Conservation (phyloP, 2,888 invertebrate species). For the Sisyra terminalis region DNA sequence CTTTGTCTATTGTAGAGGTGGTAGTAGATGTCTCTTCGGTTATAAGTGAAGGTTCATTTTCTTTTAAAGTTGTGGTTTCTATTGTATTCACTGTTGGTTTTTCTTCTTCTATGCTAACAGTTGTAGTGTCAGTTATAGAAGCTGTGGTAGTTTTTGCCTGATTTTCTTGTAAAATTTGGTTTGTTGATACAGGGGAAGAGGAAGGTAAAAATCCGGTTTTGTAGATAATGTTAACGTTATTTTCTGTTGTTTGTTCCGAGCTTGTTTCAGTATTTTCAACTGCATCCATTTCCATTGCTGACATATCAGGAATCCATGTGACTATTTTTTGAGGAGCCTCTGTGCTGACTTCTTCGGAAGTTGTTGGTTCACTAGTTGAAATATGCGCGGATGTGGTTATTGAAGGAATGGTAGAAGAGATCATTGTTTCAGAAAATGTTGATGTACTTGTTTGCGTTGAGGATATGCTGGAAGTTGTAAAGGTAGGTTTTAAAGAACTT, state of each 20-base stretch:
- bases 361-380: constrained; percentile 7
- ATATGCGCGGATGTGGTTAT: constrained; percentile 5
- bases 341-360: constrained; percentile 9
- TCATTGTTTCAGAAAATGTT: constrained; percentile 7
- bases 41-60: constrained; percentile 8
- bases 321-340: constrained; percentile 7
- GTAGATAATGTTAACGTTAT: constrained; percentile 6
- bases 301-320: constrained; percentile 3
- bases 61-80: constrained; percentile 2
- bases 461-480: constrained; percentile 1
- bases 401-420: neutral
- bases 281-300: neutral
- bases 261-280: constrained; percentile 3
- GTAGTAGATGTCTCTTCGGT: neutral
- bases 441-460: neutral
- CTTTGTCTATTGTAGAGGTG: neutral
- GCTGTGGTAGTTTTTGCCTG: constrained; percentile 4
- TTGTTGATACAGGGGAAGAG: neutral
- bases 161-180: neutral
- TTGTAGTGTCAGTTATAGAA: constrained; percentile 8
- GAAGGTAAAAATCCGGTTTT: neutral
- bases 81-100: neutral
- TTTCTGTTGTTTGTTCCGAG: neutral
- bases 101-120: constrained; percentile 2
- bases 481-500: constrained; percentile 6